Conservation (phyloP, 1,140 invertebrate genomes). For the Drosophila littoralis region DNA sequence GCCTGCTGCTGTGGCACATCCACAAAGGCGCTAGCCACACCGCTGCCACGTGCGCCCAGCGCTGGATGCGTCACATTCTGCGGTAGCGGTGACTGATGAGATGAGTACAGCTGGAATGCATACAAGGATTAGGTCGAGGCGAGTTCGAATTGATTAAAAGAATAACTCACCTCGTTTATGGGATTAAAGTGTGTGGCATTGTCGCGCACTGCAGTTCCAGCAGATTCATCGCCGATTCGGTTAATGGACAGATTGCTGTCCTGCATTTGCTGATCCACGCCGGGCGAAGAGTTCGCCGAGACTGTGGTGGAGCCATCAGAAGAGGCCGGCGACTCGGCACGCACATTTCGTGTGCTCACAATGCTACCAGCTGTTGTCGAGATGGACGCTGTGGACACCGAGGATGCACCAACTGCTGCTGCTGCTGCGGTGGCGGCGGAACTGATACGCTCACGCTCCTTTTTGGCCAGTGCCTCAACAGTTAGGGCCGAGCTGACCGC, state of each 20-base stretch:
- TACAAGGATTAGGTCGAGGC: not conserved
- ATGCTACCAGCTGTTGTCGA: slow-evolving; percentile 48
- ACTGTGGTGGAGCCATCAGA: slow-evolving; percentile 90
- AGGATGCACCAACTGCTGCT: slow-evolving; percentile 58
- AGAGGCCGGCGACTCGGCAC: slow-evolving; percentile 77
- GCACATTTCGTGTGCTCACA: slow-evolving; percentile 64
- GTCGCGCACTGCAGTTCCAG: slow-evolving; percentile 27
- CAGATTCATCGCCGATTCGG: slow-evolving; percentile 50
- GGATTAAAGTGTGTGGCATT: slow-evolving; percentile 80
- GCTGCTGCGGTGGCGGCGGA: slow-evolving; percentile 68
- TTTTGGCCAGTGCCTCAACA: slow-evolving; percentile 76
- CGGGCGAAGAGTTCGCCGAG: slow-evolving; percentile 91
- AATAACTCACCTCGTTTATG: slow-evolving; percentile 70
- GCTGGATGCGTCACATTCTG: slow-evolving; percentile 43
- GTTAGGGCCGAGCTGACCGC: slow-evolving; percentile 55
- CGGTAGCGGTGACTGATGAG: slow-evolving; percentile 53
- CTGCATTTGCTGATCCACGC: slow-evolving; percentile 88
- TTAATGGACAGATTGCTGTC: slow-evolving; percentile 84
- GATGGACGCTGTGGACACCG: slow-evolving; percentile 31
- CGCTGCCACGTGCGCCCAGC: slow-evolving; percentile 52
- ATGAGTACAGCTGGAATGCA: slow-evolving; percentile 60
- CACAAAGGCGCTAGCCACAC: slow-evolving; percentile 54
- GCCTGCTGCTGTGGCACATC: slow-evolving; percentile 55
- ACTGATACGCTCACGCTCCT: slow-evolving; percentile 65
- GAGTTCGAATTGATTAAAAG: not conserved